phyloP scores from a whole-genome alignment of 1,140 invertebrate genomes.

The Drosophila kohkoa region DNA sequence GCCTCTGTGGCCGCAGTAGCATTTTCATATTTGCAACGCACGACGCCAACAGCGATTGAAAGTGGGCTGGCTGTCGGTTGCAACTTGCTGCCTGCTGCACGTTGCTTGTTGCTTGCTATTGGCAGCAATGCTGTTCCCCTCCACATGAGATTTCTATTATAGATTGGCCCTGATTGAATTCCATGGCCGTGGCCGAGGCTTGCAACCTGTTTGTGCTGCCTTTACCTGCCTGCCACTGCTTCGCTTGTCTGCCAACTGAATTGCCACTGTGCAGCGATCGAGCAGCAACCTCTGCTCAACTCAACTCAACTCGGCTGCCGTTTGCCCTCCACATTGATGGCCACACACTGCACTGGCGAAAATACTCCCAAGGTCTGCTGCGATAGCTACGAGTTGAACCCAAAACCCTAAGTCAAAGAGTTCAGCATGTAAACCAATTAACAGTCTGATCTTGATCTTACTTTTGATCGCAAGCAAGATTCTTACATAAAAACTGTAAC shows the following conservation, averaged over 20 bases:
- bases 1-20: conserved; percentile 61
- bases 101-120: conserved; percentile 20
- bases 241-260: conserved; percentile 28
- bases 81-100: conserved; percentile 29
- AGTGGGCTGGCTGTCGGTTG: conserved; percentile 64
- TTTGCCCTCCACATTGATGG: conserved; percentile 17
- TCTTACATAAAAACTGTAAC: not conserved
- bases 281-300: conserved; percentile 1
- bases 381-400: not conserved
- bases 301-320: not conserved
- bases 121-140: conserved; percentile 44
- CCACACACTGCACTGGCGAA: conserved; percentile 29
- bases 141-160: conserved; percentile 83
- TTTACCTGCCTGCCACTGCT: conserved; percentile 28
- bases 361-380: conserved; percentile 5
- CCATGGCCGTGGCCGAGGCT: conserved; percentile 53
- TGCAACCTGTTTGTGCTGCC: conserved; percentile 68
- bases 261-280: conserved; percentile 39
- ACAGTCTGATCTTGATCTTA: conserved; percentile 10
- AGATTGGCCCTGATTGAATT: conserved; percentile 83
- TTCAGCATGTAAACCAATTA: conserved; percentile 26
- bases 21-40: conserved; percentile 84
- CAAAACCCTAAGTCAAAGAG: conserved; percentile 7
- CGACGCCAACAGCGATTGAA: conserved; percentile 75
- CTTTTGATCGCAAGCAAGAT: not conserved